Percentiles rank a stretch among this genome's conserved stretches.
Conservation (phyloP, 2,888 invertebrate species). For the Drosophila melanocephala region DNA sequence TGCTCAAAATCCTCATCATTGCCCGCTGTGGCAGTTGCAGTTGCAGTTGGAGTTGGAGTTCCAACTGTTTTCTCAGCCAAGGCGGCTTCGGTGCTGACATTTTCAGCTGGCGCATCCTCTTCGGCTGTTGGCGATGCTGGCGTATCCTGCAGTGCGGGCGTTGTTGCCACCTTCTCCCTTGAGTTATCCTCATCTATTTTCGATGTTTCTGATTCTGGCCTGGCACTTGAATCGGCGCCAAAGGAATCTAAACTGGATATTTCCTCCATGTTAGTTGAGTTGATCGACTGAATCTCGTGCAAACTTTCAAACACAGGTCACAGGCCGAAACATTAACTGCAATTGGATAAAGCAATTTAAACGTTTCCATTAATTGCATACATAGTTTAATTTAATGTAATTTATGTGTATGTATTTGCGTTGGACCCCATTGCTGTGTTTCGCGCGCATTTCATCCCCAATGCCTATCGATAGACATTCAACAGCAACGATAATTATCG, state of each 20-base stretch:
- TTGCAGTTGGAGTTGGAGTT: constrained; percentile 23
- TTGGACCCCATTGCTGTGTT: constrained; percentile 38
- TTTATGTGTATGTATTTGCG: constrained; percentile 20
- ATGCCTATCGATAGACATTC: constrained; percentile 36
- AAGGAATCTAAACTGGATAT: constrained; percentile 84
- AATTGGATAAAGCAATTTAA: constrained; percentile 25
- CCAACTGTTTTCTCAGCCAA: constrained; percentile 16
- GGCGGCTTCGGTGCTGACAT: constrained; percentile 2
- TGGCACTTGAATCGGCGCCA: constrained; percentile 74
- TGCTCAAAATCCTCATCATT: constrained; percentile 81
- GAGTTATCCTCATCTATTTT: constrained; percentile 67
- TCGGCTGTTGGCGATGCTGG: constrained; percentile 58
- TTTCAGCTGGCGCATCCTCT: constrained; percentile 44
- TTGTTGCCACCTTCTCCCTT: constrained; percentile 42
- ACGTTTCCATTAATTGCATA: constrained; percentile 5
- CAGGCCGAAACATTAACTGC: constrained; percentile 75
- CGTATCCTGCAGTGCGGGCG: constrained; percentile 46
- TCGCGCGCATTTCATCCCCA: constrained; percentile 66
- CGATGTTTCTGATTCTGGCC: constrained; percentile 73
- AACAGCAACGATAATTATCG: constrained; percentile 55
- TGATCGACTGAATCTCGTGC: constrained; percentile 28
- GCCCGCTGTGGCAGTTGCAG: constrained; percentile 37
- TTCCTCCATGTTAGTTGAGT: constrained; percentile 79
- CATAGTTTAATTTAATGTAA: constrained; percentile 14
- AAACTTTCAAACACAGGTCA: constrained; percentile 28